A percentile compares a stretch with the other conserved stretches of the same genome.
Evolutionary conservation across 2,797 vertebrate genomes (phyloP).

Genomic region (Epinephelus awoara): DNA sequence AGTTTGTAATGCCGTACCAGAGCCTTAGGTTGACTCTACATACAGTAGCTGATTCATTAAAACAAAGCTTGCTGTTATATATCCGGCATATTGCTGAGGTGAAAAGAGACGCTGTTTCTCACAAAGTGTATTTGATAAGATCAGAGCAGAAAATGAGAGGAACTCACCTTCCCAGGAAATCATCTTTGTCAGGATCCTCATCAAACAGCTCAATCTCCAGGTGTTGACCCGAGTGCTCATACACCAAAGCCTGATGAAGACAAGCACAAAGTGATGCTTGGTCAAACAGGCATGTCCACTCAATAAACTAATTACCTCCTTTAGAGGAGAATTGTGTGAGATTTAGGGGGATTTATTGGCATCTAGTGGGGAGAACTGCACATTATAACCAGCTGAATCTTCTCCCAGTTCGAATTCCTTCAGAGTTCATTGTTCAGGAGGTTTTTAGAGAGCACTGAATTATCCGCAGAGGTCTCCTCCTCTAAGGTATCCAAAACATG

Average conservation of each 20-base stretch:
- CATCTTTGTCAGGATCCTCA: conserved; percentile 99
- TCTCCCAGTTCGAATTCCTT: too few species aligned
- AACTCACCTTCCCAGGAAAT: conserved; percentile 95
- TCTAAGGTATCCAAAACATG: too few species aligned
- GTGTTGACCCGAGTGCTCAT: conserved; percentile 95
- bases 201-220: conserved; percentile 98
- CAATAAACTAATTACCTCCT: conserved; percentile 20
- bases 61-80: neutral
- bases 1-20: neutral
- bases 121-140: conserved; percentile 18
- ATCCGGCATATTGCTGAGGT: neutral
- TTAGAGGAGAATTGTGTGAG: too few species aligned
- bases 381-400: too few species aligned
- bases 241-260: conserved; percentile 90
- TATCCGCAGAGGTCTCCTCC: too few species aligned
- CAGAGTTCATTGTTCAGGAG: too few species aligned
- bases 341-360: too few species aligned
- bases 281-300: conserved; percentile 12
- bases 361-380: too few species aligned
- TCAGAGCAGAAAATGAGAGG: conserved; percentile 23
- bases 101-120: conserved; percentile 9
- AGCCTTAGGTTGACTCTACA: neutral
- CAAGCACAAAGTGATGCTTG: conserved; percentile 9
- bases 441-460: too few species aligned
- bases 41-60: neutral